Conservation (phyloP, 2,888 invertebrate genomes). For the Magallana nippona region DNA sequence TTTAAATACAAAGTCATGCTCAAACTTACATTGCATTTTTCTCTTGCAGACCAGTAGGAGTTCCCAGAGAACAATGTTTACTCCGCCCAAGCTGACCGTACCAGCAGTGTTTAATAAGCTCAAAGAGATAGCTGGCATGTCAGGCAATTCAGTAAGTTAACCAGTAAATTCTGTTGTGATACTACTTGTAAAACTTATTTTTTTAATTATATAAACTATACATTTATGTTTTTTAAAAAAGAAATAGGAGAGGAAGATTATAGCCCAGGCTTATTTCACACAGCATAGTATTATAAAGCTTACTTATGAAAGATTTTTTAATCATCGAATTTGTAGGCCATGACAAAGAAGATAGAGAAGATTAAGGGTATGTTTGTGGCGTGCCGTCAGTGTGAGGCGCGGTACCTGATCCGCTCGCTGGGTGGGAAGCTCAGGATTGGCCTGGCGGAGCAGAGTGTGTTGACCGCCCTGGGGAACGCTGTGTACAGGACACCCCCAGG, state of each 20-base stretch:
- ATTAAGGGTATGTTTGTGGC: conserved; percentile 96
- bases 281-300: too few species aligned
- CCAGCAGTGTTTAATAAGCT: conserved; percentile 89
- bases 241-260: too few species aligned
- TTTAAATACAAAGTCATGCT: too few species aligned
- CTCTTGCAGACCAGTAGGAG: conserved; percentile 76
- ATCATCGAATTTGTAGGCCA: conserved; percentile 73
- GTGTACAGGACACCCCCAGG: conserved; percentile 88
- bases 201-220: background rate
- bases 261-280: too few species aligned
- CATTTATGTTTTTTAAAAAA: background rate
- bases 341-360: conserved; percentile 91
- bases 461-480: conserved; percentile 93
- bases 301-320: too few species aligned
- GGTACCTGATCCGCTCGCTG: conserved; percentile 93
- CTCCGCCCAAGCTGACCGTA: conserved; percentile 89
- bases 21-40: background rate
- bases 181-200: too few species aligned
- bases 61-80: conserved; percentile 93
- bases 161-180: too few species aligned
- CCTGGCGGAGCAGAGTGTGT: conserved; percentile 96
- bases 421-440: conserved; percentile 97
- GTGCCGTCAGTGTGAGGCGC: conserved; percentile 90
- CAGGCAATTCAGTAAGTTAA: conserved; percentile 86
- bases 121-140: conserved; percentile 91